A percentile compares a stretch with the other conserved stretches of the same genome.
These are phyloP conservation scores for Agapornis canus DNA, from an alignment of 2,797 vertebrate genomes.

Conservation along the genomic window DNA sequence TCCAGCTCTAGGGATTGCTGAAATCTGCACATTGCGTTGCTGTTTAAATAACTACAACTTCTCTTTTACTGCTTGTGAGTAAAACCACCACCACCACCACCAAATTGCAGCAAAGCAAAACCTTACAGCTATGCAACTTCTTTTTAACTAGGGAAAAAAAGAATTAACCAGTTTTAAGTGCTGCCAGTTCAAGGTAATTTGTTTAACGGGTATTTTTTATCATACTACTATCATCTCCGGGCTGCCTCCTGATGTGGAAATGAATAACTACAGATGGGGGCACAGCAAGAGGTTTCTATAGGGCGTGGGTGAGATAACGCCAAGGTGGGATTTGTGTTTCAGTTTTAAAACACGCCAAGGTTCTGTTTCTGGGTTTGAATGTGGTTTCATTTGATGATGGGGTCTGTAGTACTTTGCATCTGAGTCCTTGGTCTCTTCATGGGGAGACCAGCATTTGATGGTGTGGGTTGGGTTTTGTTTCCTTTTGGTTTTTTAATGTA, in stretches of 20 bases:
- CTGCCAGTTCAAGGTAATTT: constrained; percentile 75
- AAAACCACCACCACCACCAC: neutral
- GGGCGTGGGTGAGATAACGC: neutral
- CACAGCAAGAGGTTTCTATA: neutral
- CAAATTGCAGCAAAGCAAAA: constrained; percentile 70
- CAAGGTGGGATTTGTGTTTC: constrained; percentile 46
- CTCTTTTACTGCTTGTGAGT: constrained; percentile 69
- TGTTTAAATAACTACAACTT: constrained; percentile 58
- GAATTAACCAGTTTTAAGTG: constrained; percentile 71
- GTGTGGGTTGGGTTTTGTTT: neutral
- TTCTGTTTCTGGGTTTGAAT: constrained; percentile 50
- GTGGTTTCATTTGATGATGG: constrained; percentile 42
- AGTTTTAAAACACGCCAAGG: neutral
- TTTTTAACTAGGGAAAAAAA: constrained; percentile 56
- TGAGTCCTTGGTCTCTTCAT: constrained; percentile 59
- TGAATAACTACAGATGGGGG: constrained; percentile 57
- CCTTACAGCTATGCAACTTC: constrained; percentile 82
- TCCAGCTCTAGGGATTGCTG: constrained; percentile 58
- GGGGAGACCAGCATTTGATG: constrained; percentile 67
- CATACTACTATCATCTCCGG: constrained; percentile 74
- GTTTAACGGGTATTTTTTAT: constrained; percentile 81
- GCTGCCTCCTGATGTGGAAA: constrained; percentile 68
- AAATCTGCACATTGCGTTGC: constrained; percentile 60
- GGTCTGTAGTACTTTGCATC: constrained; percentile 68
- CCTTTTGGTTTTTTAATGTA: constrained; percentile 3